These are phyloP conservation scores for Salvelinus namaycush DNA, from an alignment of 2,113 vertebrate species.

Conservation along the genomic window DNA sequence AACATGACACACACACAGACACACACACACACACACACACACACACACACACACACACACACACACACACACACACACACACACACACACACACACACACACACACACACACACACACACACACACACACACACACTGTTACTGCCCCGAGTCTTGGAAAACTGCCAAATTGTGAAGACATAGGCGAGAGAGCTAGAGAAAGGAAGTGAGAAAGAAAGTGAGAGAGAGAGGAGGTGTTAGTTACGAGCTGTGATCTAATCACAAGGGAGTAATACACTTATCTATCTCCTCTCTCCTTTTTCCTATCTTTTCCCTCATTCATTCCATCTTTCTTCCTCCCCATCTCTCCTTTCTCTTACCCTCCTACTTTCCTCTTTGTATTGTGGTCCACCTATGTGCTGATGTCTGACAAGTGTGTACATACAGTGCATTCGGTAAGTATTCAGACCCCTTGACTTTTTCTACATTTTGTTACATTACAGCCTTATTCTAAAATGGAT, in stretches of 20 bases:
- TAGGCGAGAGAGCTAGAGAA: conserved; percentile 7
- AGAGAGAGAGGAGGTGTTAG: conserved; percentile 22
- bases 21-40: background rate
- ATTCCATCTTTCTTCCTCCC: background rate
- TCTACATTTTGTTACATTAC: too few relatives aligned
- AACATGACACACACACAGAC: background rate
- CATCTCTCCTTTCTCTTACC: background rate
- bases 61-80: too few relatives aligned
- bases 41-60: too few relatives aligned
- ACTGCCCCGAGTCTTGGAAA: background rate
- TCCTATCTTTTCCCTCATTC: background rate
- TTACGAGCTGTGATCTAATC: conserved; percentile 36
- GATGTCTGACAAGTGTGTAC: too few relatives aligned
- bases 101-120: too few relatives aligned
- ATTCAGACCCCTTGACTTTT: too few relatives aligned
- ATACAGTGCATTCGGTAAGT: too few relatives aligned
- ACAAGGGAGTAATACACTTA: conserved; percentile 32
- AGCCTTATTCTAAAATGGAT: too few relatives aligned
- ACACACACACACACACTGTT: background rate
- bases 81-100: too few relatives aligned
- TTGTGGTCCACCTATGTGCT: background rate
- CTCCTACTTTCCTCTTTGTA: background rate
- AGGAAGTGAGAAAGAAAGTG: background rate
- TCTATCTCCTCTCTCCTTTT: conserved; percentile 12
- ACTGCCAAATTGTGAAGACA: background rate